Evolutionary conservation across 2,888 invertebrate species (phyloP), one percentile per base, ranked within the genome.

Genomic region (Synergus itoensis): DNA sequence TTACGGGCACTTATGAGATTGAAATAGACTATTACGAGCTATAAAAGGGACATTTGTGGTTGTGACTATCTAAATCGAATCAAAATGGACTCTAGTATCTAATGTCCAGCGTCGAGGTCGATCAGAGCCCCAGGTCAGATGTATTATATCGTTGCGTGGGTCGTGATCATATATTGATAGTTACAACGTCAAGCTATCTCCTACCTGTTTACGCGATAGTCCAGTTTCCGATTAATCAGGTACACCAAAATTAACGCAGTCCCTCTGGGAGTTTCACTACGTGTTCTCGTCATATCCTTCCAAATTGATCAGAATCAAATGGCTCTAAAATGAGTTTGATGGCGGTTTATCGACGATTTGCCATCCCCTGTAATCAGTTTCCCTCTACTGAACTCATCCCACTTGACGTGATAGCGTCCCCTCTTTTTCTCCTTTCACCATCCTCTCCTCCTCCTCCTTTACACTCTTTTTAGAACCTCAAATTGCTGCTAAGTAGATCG

Each of bases 171-270:
- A 85, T 87, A 87, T 88, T 86, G 88, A 84, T 79, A 85, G 86
- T 85, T 82, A 85, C 81, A 83, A 81, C 79, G 83, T 82, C 77
- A 87, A 89, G 89, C 91, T 91, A 91, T 91, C 90, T 89, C 88
- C 88, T 87, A 88, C 88, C 89, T 90, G 89, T 90, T 91, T 89
- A 90, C 88, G 87, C 88, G 89, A 90, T 89, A 90, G 88, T 88
- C 85, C 82, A 80, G 89, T 89, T 90, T 89, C 90, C 91, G 91
- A 91, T 92, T 91, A 91, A 91, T 91, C 91, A 91, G 90, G 86
- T 90, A 87, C 36, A 86, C 86, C 86, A 87, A 88, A 89, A 91
- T 92, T 91, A 91, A 92, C 91, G 88, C 88, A 87, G 85, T 87
- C 86, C 86, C 85, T 85, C 80, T 77, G 79, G 79, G 77, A 78